Evolutionary conservation across 2,113 vertebrate genomes (phyloP).

Genomic region (Antechinus stuartii): DNA sequence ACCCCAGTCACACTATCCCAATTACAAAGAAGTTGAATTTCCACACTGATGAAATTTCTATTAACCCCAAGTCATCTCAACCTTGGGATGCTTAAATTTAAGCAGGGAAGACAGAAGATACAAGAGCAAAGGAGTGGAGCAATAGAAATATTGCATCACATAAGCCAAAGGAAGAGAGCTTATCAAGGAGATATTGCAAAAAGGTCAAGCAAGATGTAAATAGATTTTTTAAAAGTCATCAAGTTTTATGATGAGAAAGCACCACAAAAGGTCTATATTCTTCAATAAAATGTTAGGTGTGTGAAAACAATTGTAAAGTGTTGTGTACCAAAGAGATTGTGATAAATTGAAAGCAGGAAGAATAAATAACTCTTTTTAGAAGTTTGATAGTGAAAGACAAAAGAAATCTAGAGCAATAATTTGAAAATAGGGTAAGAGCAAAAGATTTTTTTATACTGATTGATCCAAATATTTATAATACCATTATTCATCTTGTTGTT

Average conservation of each 20-base stretch:
- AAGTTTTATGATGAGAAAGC: background rate
- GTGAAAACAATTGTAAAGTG: constrained; percentile 11
- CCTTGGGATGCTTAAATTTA: background rate
- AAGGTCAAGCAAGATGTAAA: background rate
- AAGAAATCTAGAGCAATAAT: background rate
- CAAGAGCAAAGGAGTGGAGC: background rate
- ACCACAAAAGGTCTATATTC: background rate
- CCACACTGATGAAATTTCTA: background rate
- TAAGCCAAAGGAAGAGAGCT: background rate
- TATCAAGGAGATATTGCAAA: background rate
- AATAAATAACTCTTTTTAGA: background rate
- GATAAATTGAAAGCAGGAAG: background rate
- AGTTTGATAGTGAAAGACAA: background rate
- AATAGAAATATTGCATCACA: background rate
- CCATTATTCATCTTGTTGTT: too few relatives aligned
- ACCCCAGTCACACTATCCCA: background rate
- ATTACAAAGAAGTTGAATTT: background rate
- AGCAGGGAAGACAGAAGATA: background rate
- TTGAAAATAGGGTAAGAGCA: background rate
- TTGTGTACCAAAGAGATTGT: background rate
- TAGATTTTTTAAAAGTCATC: background rate
- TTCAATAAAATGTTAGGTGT: background rate
- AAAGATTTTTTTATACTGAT: background rate
- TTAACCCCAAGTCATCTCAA: background rate
- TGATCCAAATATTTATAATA: background rate